phyloP scores from a whole-genome alignment of 2,797 vertebrate genomes.

The Potorous gilbertii region DNA sequence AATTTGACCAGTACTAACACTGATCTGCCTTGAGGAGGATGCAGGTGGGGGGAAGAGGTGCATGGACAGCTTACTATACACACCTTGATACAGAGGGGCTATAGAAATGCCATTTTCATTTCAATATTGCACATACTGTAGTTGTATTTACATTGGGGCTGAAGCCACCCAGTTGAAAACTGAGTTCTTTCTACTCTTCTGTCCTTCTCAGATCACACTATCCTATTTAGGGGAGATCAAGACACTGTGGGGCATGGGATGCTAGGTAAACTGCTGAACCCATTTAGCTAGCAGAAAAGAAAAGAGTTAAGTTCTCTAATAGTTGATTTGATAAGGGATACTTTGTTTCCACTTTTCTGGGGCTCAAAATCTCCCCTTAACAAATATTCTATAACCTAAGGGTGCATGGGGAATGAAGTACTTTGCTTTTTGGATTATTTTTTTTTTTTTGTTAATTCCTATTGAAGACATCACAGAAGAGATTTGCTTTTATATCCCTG shows the following conservation, averaged over 20 bases:
- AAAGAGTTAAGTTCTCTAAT: accelerated
- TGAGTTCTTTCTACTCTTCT: background rate
- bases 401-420: background rate
- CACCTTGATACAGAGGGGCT: accelerated
- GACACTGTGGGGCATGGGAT: background rate
- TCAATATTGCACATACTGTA: background rate
- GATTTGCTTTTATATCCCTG: background rate
- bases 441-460: background rate
- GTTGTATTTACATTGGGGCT: slow-evolving; percentile 21
- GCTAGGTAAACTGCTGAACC: background rate
- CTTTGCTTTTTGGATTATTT: background rate
- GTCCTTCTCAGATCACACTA: background rate
- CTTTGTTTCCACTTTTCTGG: background rate
- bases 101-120: background rate
- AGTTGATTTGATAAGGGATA: background rate
- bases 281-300: background rate
- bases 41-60: slow-evolving; percentile 14
- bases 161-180: background rate
- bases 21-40: background rate
- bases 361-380: background rate
- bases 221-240: background rate
- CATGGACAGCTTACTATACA: background rate
- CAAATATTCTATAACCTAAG: background rate
- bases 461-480: background rate
- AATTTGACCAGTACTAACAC: background rate